These are phyloP conservation scores for Pangasius djambal DNA, from an alignment of 2,797 vertebrate species.

Conservation along the genomic window DNA sequence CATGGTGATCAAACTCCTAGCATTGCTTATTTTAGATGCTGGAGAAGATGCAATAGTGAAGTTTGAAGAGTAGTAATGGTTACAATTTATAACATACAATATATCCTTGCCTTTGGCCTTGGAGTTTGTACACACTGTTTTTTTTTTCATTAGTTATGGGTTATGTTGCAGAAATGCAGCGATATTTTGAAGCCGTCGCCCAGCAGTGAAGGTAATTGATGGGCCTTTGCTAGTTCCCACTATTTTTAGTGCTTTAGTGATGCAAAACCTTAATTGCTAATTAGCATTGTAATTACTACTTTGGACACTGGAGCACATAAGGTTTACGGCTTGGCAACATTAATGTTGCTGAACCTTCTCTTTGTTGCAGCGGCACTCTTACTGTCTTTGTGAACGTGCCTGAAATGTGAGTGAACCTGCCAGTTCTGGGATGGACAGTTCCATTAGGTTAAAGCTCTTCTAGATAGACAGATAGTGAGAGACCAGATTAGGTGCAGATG, in stretches of 20 bases:
- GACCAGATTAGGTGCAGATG: conserved; percentile 22
- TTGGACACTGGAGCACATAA: conserved; percentile 60
- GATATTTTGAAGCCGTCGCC: conserved; percentile 64
- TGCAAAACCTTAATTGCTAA: conserved; percentile 70
- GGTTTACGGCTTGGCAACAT: conserved; percentile 50
- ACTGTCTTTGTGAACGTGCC: conserved; percentile 26
- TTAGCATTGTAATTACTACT: conserved; percentile 68
- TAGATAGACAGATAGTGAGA: background rate
- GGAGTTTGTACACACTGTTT: conserved; percentile 27
- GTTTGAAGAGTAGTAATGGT: conserved; percentile 2
- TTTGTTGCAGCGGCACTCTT: conserved; percentile 23
- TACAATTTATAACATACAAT: conserved; percentile 18
- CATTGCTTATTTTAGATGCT: background rate
- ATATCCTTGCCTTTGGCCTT: conserved; percentile 63
- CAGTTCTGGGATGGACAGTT: conserved; percentile 24
- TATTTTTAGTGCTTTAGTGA: conserved; percentile 73
- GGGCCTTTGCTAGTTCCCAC: conserved; percentile 58
- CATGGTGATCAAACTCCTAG: background rate
- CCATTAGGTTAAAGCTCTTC: conserved; percentile 25
- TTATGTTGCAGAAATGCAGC: conserved; percentile 60
- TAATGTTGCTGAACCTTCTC: conserved; percentile 46
- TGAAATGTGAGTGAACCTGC: background rate
- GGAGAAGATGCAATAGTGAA: background rate
- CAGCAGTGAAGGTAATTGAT: conserved; percentile 58
- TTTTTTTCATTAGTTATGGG: conserved; percentile 63